Conservation (phyloP, 1,140 invertebrate genomes). For the Brachionus manjavacas region DNA sequence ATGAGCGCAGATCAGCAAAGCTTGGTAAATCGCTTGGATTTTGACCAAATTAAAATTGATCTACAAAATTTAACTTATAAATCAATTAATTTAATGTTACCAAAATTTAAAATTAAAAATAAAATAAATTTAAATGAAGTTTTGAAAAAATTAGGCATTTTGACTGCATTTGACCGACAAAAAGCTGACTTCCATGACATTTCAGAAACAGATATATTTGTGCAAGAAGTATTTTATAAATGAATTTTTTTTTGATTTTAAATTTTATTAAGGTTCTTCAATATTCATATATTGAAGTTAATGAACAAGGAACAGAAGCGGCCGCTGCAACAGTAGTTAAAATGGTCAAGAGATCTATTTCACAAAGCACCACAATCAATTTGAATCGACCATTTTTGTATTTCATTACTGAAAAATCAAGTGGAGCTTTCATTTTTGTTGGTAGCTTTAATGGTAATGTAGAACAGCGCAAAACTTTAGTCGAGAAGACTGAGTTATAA, state of each 20-base stretch:
- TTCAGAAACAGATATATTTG: not conserved
- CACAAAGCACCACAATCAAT: not conserved
- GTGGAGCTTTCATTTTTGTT: not conserved
- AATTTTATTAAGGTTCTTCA: not conserved
- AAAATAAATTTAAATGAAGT: slow-evolving; percentile 9
- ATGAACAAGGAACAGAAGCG: slow-evolving; percentile 38
- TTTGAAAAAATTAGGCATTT: not conserved
- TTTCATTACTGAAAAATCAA: slow-evolving; percentile 12
- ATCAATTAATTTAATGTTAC: not conserved
- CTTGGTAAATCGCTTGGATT: not conserved
- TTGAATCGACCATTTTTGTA: slow-evolving; percentile 7
- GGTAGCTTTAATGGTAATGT: not conserved
- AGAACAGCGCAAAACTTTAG: not conserved
- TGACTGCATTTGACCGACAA: not conserved
- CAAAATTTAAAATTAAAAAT: slow-evolving; percentile 6
- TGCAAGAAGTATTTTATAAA: not conserved
- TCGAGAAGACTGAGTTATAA: not conserved
- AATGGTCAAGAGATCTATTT: slow-evolving; percentile 13
- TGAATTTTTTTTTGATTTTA: not conserved
- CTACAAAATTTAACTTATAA: not conserved
- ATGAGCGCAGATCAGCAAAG: not conserved
- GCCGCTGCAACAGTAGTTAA: slow-evolving; percentile 19
- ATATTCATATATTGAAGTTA: slow-evolving; percentile 26
- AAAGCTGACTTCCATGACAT: not conserved
- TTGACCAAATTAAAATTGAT: not conserved